Evolutionary conservation across 2,888 invertebrate genomes (phyloP), one percentile per base, ranked within the genome.

Genomic region (Platycnemis pennipes): DNA sequence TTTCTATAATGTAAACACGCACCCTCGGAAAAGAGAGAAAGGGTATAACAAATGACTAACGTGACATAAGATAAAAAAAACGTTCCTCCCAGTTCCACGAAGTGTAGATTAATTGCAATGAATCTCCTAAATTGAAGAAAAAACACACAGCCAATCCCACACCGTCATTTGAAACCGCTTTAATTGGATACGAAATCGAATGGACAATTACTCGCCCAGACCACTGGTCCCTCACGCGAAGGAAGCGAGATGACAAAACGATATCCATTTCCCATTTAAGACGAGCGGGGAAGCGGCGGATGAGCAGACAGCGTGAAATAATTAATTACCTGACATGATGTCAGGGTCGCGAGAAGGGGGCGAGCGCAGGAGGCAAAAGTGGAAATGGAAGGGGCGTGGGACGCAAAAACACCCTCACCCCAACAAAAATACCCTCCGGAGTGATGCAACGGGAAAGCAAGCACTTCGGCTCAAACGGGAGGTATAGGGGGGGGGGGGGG

Each of bases 171-270:
- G 37, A 37, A 77, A 77, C 31, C 77, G 77, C 77, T 77, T 77
- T 77, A 77, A 77, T 77, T 77, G 77, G 77, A 77, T 31, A 77
- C 69, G 37, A 31, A 16, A 77, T 77, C 77, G 37, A 77, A 77
- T 77, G 77, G 77, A 77, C 77, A 77, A 77, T 77, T 77, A 77
- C 77, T 77, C 77, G 77, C 31, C 77, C n/a, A 37, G 77, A 37
- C 77, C 77, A 77, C 77, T 3, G 77, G 77, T n/a, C 77, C 37
- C 77, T 1, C 77, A 77, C 77, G 77, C 31, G 37, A 77, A 37
- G 77, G 77, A 77, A 77, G 77, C 31, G 37, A 77, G 77, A 77
- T 77, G 77, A 77, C 77, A 77, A 37, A 37, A 31, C 37, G 37
- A 77, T 77, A 37, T 77, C 77, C 77, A 77, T 77, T 77, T 77